Percentiles rank a stretch among this genome's conserved stretches.
Evolutionary conservation across 2,113 vertebrate genomes (phyloP).

Genomic region (Pyxicephalus adspersus): DNA sequence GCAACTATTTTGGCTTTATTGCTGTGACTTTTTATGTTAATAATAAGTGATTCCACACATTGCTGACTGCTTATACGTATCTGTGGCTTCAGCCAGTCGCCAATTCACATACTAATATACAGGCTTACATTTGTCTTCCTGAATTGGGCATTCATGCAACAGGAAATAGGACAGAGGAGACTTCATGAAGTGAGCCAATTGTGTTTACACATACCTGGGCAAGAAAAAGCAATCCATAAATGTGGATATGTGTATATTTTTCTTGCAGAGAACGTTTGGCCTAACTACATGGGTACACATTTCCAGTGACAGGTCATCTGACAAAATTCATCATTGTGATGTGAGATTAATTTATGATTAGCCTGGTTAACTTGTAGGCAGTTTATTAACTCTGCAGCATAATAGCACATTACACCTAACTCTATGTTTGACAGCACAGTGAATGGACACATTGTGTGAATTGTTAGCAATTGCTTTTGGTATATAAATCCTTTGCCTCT

Average conservation of each 20-base stretch:
- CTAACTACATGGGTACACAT: slow-evolving; percentile 54
- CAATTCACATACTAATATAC: slow-evolving; percentile 59
- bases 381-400: slow-evolving; percentile 54
- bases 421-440: slow-evolving; percentile 41
- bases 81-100: slow-evolving; percentile 58
- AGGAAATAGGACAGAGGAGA: slow-evolving; percentile 58
- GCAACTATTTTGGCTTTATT: background rate
- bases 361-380: slow-evolving; percentile 49
- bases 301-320: slow-evolving; percentile 61
- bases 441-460: slow-evolving; percentile 54
- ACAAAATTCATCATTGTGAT: slow-evolving; percentile 56
- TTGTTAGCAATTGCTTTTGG: slow-evolving; percentile 54
- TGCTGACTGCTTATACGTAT: slow-evolving; percentile 62
- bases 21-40: slow-evolving; percentile 4
- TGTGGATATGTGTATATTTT: slow-evolving; percentile 55
- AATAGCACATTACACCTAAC: slow-evolving; percentile 51
- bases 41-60: slow-evolving; percentile 29
- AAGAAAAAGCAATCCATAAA: slow-evolving; percentile 55
- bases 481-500: slow-evolving; percentile 46
- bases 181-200: slow-evolving; percentile 60
- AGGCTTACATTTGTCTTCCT: slow-evolving; percentile 62
- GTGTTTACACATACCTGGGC: slow-evolving; percentile 59
- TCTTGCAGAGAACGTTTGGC: slow-evolving; percentile 59
- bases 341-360: slow-evolving; percentile 55
- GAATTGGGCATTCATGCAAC: slow-evolving; percentile 61